phyloP scores from a whole-genome alignment of 2,888 invertebrate species.

The Drosophila helvetica region DNA sequence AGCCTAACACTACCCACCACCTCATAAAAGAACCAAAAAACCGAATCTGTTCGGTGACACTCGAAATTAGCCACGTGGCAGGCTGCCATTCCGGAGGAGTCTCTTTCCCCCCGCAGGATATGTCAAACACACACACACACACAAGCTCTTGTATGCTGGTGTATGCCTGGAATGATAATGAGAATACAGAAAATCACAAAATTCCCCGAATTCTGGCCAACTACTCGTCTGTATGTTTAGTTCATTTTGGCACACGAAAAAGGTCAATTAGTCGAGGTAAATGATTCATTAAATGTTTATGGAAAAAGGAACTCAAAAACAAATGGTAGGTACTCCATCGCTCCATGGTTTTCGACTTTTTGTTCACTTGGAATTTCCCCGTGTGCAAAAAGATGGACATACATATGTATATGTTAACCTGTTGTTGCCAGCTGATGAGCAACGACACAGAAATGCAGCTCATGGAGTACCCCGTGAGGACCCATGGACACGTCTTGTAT shows the following conservation, averaged over 20 bases:
- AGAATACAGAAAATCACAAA: constrained; percentile 12
- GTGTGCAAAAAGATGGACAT: too few relatives aligned
- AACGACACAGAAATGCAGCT: too few relatives aligned
- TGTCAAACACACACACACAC: constrained; percentile 9
- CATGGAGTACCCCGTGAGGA: too few relatives aligned
- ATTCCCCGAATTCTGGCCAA: constrained; percentile 20
- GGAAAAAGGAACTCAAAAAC: background rate
- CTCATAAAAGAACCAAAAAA: background rate
- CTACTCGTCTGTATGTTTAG: constrained; percentile 9
- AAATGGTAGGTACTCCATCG: background rate
- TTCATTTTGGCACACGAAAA: constrained; percentile 24
- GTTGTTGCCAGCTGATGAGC: too few relatives aligned
- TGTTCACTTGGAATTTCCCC: too few relatives aligned
- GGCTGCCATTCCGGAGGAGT: background rate
- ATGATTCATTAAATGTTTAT: constrained; percentile 14
- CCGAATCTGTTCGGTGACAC: constrained; percentile 22
- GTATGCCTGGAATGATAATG: constrained; percentile 45
- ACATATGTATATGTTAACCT: too few relatives aligned
- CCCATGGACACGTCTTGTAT: too few relatives aligned
- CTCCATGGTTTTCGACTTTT: background rate
- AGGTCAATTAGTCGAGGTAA: constrained; percentile 34
- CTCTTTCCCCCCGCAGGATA: background rate
- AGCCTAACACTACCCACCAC: background rate
- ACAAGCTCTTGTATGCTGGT: constrained; percentile 4
- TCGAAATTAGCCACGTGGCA: constrained; percentile 32